Percentiles rank a stretch among this genome's conserved stretches.
phyloP scores from a whole-genome alignment of 2,888 invertebrate species.

The Empis livida region DNA sequence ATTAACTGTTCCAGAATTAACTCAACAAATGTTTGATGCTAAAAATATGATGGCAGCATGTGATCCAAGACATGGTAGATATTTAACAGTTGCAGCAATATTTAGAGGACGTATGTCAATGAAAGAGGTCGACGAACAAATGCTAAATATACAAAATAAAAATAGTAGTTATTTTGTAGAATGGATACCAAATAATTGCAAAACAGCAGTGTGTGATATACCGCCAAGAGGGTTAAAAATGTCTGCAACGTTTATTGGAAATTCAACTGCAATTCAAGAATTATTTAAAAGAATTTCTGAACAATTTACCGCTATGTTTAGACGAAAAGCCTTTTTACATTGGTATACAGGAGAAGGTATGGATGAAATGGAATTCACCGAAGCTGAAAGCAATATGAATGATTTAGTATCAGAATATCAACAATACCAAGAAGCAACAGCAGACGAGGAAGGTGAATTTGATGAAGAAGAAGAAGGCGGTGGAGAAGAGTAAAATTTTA shows the following conservation, averaged over 20 bases:
- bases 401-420: conserved; percentile 89
- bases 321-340: conserved; percentile 93
- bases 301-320: conserved; percentile 91
- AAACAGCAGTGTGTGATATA: conserved; percentile 88
- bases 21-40: conserved; percentile 86
- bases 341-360: conserved; percentile 97
- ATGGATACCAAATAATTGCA: conserved; percentile 93
- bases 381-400: conserved; percentile 93
- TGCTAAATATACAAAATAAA: conserved; percentile 93
- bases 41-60: conserved; percentile 97
- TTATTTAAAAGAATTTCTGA: conserved; percentile 84
- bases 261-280: conserved; percentile 87
- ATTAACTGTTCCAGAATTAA: conserved; percentile 81
- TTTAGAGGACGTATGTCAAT: conserved; percentile 88
- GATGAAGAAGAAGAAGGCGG: conserved; percentile 43
- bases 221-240: conserved; percentile 81
- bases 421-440: conserved; percentile 84
- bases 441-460: conserved; percentile 71
- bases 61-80: conserved; percentile 83
- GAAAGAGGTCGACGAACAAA: conserved; percentile 85
- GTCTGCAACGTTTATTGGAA: conserved; percentile 90
- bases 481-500: not conserved
- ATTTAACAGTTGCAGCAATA: conserved; percentile 82
- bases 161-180: conserved; percentile 82
- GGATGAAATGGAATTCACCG: conserved; percentile 96